Percentiles rank a stretch among this genome's conserved stretches.
Conservation (phyloP, 2,797 vertebrate species). For the Enteromius treurensis region DNA sequence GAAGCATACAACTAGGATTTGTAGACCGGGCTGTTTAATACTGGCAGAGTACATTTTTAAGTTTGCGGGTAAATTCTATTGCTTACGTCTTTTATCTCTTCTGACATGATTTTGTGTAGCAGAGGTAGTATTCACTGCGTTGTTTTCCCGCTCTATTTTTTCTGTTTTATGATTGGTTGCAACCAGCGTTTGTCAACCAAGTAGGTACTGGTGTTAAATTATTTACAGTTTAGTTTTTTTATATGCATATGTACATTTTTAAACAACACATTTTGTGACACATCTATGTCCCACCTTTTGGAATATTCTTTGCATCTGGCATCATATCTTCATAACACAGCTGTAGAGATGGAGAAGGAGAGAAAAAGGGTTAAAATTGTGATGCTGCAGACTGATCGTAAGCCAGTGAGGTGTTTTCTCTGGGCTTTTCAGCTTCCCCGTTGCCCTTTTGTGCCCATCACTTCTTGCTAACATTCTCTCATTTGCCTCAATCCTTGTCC, state of each 20-base stretch:
- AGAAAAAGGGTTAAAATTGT: slow-evolving; percentile 40
- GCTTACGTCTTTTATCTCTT: neutral
- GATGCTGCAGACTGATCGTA: slow-evolving; percentile 57
- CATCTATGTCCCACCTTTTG: neutral
- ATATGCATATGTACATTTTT: neutral
- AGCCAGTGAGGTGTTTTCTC: slow-evolving; percentile 63
- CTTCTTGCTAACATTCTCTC: slow-evolving; percentile 57
- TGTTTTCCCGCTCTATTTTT: neutral
- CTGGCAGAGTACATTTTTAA: neutral
- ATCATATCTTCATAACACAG: neutral
- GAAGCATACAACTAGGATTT: neutral
- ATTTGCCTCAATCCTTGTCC: slow-evolving; percentile 58
- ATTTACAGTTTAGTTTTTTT: neutral
- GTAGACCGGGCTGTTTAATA: neutral
- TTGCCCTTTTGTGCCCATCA: slow-evolving; percentile 61
- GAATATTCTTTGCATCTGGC: neutral
- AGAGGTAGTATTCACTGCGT: neutral
- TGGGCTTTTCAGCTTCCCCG: slow-evolving; percentile 35
- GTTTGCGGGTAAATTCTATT: neutral
- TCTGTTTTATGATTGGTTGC: neutral
- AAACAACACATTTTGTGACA: no score
- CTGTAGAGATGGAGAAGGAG: neutral
- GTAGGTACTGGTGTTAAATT: neutral
- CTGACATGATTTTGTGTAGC: neutral
- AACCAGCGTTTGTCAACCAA: neutral